phyloP scores from a whole-genome alignment of 1,140 invertebrate species.

The Zaprionus kolodkinae region DNA sequence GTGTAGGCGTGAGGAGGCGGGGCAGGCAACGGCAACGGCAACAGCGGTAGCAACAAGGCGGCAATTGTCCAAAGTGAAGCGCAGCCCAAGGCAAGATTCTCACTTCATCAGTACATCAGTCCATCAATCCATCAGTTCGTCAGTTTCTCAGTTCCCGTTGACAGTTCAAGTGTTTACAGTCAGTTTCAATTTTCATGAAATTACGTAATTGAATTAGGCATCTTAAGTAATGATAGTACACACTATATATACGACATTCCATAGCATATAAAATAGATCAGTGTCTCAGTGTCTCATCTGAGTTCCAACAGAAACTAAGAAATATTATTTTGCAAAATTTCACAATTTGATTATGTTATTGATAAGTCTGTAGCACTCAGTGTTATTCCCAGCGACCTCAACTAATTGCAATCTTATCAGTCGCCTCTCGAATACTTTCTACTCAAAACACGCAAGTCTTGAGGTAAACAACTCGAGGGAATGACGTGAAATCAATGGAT shows the following conservation, averaged over 20 bases:
- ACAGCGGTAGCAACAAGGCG: conserved; percentile 32
- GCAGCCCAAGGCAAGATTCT: conserved; percentile 9
- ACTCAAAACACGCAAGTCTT: not conserved
- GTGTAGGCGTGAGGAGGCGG: not conserved
- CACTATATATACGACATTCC: not conserved
- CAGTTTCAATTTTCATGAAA: conserved; percentile 64
- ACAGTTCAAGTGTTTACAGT: conserved; percentile 43
- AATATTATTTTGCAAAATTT: not conserved
- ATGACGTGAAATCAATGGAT: not conserved
- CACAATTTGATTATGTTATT: not conserved
- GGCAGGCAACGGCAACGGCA: conserved; percentile 11
- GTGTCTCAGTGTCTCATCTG: not conserved
- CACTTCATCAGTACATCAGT: conserved; percentile 8
- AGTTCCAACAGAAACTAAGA: not conserved
- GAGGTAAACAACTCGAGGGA: not conserved
- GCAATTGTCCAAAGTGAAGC: conserved; percentile 25
- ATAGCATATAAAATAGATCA: not conserved
- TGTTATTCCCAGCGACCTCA: conserved; percentile 2
- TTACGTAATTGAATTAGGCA: conserved; percentile 58
- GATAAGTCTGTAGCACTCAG: conserved; percentile 1
- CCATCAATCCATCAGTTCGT: not conserved
- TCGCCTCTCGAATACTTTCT: not conserved
- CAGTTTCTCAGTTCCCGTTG: conserved; percentile 26
- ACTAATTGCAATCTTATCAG: conserved; percentile 7
- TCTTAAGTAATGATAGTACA: not conserved